phyloP scores from a whole-genome alignment of 2,888 invertebrate genomes.

The Epiperipatus broadwayi region DNA sequence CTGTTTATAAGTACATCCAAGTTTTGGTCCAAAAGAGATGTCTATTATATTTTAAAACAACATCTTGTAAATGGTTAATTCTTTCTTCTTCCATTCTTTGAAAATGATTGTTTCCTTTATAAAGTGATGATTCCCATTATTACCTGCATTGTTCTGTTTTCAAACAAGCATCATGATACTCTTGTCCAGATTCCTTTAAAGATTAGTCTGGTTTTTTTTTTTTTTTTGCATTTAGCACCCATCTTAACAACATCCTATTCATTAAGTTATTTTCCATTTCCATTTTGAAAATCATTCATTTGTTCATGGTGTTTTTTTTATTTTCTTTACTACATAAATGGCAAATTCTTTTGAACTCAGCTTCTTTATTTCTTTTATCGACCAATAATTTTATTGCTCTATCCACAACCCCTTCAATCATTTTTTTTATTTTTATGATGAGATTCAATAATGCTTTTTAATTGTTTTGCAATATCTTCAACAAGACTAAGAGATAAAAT shows the following conservation, averaged over 20 bases:
- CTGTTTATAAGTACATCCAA: conserved; percentile 39
- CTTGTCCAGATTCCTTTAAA: conserved; percentile 73
- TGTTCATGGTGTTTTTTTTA: conserved; percentile 67
- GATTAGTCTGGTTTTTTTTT: conserved; percentile 78
- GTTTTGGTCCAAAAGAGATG: conserved; percentile 49
- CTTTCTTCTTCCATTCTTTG: conserved; percentile 77
- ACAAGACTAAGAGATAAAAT: no score
- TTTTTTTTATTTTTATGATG: no score
- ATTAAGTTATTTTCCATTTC: conserved; percentile 27
- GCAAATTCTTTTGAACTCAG: conserved; percentile 65
- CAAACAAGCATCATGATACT: conserved; percentile 76
- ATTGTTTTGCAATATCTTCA: no score
- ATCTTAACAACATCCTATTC: conserved; percentile 45
- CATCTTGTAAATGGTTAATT: conserved; percentile 53
- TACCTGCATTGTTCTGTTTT: conserved; percentile 70
- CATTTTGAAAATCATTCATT: conserved; percentile 33
- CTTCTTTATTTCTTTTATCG: no score
- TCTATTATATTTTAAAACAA: conserved; percentile 38
- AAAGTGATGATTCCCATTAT: conserved; percentile 76
- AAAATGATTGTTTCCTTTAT: conserved; percentile 64
- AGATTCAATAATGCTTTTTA: no score
- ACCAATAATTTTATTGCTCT: no score
- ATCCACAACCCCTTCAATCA: no score
- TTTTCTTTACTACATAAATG: conserved; percentile 70
- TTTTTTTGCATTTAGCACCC: conserved; percentile 67